Conservation (phyloP, 1,140 invertebrate genomes). For the Calliopsis andreniformis region DNA sequence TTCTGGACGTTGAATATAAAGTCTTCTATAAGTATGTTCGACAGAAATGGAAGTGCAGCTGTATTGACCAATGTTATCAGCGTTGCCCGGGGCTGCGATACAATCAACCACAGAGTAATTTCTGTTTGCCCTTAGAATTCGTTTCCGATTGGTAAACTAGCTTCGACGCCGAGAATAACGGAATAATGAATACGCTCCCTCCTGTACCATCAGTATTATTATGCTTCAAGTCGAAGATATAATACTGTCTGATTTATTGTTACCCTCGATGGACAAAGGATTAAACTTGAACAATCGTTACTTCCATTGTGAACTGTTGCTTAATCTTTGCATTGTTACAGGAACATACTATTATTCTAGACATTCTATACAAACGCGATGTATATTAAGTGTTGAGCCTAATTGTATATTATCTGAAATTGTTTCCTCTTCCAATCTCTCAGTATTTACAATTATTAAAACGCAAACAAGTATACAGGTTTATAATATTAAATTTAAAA, state of each 20-base stretch:
- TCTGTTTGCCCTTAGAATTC: slow-evolving; percentile 51
- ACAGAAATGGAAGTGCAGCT: slow-evolving; percentile 14
- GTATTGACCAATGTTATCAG: slow-evolving; percentile 12
- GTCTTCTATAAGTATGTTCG: not conserved
- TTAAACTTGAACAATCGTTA: too few species aligned
- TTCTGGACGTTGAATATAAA: not conserved
- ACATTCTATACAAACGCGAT: too few species aligned
- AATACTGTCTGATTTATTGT: not conserved
- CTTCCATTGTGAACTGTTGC: too few species aligned
- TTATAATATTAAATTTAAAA: too few species aligned
- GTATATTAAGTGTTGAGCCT: too few species aligned
- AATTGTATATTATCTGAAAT: too few species aligned
- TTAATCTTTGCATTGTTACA: too few species aligned
- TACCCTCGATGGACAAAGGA: too few species aligned
- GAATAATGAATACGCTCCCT: slow-evolving; percentile 41
- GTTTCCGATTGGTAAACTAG: slow-evolving; percentile 36
- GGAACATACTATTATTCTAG: too few species aligned
- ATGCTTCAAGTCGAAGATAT: not conserved
- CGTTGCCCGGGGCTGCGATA: not conserved
- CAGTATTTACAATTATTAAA: too few species aligned
- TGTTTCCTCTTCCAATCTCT: too few species aligned
- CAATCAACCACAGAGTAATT: slow-evolving; percentile 40
- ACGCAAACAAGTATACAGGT: too few species aligned
- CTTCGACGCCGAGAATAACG: slow-evolving; percentile 9
- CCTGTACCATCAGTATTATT: not conserved